phyloP scores from a whole-genome alignment of 2,113 vertebrate genomes.

The Pseudorectes ferrugineus region DNA sequence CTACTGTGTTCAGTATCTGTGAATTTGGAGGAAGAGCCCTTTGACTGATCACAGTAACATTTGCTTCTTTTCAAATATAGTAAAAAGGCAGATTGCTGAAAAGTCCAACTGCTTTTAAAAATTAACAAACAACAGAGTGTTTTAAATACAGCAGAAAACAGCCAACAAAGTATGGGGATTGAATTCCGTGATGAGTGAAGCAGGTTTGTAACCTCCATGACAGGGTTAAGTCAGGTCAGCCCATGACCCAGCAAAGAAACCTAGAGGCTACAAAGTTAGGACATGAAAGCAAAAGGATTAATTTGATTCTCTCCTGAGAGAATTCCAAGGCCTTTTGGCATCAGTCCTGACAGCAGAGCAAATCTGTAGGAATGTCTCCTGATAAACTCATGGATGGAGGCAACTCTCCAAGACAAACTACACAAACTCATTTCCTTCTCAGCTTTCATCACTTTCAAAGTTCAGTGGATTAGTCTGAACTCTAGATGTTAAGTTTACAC shows the following conservation, averaged over 20 bases:
- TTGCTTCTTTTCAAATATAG: not conserved
- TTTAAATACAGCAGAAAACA: not conserved
- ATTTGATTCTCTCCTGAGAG: not conserved
- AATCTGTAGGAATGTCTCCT: not conserved
- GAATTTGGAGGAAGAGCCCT: not conserved
- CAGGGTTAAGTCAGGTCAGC: not conserved
- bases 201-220: not conserved
- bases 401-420: not conserved
- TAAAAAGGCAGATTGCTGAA: not conserved
- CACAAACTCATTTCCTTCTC: not conserved
- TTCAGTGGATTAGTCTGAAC: not conserved
- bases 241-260: not conserved
- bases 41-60: not conserved
- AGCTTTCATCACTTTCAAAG: not conserved
- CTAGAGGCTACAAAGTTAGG: not conserved
- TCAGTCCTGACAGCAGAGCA: not conserved
- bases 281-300: not conserved
- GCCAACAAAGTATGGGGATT: not conserved
- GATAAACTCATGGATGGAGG: not conserved
- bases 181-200: not conserved
- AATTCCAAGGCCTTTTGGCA: not conserved
- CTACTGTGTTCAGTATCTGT: not conserved
- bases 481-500: not conserved
- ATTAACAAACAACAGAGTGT: not conserved
- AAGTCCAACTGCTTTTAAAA: not conserved